Percentiles rank a stretch among this genome's conserved stretches.
Conservation (phyloP, 2,797 vertebrate genomes). For the Acomys russatus region DNA sequence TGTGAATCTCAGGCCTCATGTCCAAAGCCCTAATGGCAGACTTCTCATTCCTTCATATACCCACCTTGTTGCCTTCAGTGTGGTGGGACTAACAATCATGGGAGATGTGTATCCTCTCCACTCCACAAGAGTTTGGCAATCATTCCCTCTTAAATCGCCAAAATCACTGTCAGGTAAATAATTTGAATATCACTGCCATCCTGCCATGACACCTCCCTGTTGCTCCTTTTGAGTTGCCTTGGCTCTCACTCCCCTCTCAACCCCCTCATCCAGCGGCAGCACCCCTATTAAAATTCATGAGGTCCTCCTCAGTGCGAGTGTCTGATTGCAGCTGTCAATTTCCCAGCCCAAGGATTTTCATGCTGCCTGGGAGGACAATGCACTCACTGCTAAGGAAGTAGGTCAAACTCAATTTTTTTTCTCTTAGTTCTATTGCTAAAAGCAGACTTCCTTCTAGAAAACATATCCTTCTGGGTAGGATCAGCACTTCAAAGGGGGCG, state of each 20-base stretch:
- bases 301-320: slow-evolving; percentile 57
- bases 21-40: neutral
- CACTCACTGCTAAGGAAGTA: slow-evolving; percentile 73
- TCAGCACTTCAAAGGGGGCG: slow-evolving; percentile 74
- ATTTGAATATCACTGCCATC: slow-evolving; percentile 69
- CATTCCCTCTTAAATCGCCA: slow-evolving; percentile 54
- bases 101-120: slow-evolving; percentile 50
- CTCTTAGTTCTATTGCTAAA: slow-evolving; percentile 74
- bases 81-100: slow-evolving; percentile 21
- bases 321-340: slow-evolving; percentile 74
- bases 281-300: slow-evolving; percentile 74
- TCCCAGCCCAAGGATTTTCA: slow-evolving; percentile 72
- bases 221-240: slow-evolving; percentile 67
- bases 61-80: neutral
- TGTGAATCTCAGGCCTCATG: neutral
- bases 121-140: neutral
- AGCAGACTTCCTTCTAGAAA: slow-evolving; percentile 64
- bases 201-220: neutral
- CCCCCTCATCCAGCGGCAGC: slow-evolving; percentile 53
- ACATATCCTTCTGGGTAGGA: slow-evolving; percentile 57
- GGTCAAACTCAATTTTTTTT: slow-evolving; percentile 70
- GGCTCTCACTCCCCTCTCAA: neutral
- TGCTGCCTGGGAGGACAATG: neutral
- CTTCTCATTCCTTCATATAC: slow-evolving; percentile 38
- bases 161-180: slow-evolving; percentile 59